Conservation (phyloP, 2,113 vertebrate species). For the Rhinolophus sinicus region DNA sequence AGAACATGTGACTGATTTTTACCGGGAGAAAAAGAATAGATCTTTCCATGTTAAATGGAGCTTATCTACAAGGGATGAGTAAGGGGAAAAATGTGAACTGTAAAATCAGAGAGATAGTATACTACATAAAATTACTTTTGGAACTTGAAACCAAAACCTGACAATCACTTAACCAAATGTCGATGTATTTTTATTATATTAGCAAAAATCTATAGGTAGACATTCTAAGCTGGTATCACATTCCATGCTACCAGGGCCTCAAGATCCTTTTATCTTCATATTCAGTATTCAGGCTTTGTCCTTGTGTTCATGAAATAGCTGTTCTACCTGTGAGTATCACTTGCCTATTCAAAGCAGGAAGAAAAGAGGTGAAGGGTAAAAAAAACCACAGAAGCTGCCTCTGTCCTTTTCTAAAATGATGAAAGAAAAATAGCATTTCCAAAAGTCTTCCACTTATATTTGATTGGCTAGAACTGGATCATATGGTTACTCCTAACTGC, state of each 20-base stretch:
- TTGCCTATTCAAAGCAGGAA: neutral
- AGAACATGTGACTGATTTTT: neutral
- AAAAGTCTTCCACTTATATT: neutral
- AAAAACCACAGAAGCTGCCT: neutral
- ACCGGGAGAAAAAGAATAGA: neutral
- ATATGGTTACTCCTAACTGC: neutral
- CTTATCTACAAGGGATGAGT: neutral
- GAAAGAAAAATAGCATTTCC: neutral
- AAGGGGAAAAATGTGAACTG: neutral
- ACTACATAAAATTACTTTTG: neutral
- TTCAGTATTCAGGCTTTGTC: neutral
- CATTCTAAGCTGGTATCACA: neutral
- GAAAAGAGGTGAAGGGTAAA: neutral
- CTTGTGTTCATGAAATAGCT: neutral
- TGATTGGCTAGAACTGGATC: neutral
- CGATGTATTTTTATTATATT: neutral
- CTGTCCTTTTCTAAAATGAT: neutral
- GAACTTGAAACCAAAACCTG: neutral
- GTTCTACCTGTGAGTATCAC: neutral
- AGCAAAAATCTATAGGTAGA: neutral
- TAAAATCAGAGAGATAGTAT: neutral
- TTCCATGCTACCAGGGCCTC: neutral
- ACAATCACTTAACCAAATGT: neutral
- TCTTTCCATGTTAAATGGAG: neutral
- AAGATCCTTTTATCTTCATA: neutral